These are phyloP conservation scores for Busarellus nigricollis DNA, from an alignment of 2,797 vertebrate genomes.

Conservation along the genomic window DNA sequence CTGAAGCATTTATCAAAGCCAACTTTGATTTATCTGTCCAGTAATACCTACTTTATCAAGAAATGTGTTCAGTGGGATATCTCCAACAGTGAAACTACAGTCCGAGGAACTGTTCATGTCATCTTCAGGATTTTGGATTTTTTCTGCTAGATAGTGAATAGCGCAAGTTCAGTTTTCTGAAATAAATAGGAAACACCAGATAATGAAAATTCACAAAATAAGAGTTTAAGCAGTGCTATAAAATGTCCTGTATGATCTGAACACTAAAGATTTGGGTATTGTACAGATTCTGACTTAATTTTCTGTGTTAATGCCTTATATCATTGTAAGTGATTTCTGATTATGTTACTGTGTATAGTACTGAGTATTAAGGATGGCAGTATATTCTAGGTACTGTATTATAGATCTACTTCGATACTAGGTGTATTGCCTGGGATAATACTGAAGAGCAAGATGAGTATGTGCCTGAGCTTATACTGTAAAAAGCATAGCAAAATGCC, in stretches of 20 bases:
- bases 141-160: constrained; percentile 62
- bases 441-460: neutral
- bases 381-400: neutral
- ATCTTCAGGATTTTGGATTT: constrained; percentile 41
- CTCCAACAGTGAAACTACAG: constrained; percentile 67
- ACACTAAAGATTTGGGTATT: neutral
- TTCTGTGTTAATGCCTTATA: neutral
- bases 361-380: too few species aligned
- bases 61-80: constrained; percentile 22
- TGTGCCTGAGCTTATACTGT: neutral
- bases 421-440: too few species aligned
- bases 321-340: neutral
- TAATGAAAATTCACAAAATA: neutral
- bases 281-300: neutral
- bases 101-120: constrained; percentile 79
- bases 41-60: constrained; percentile 60
- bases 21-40: constrained; percentile 44
- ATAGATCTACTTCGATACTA: fast-evolving
- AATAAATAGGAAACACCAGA: neutral
- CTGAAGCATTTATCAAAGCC: constrained; percentile 61
- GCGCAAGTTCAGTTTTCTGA: neutral
- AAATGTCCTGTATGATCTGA: neutral
- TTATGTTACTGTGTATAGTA: neutral
- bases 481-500: neutral
- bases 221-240: neutral